Conservation (phyloP, 2,797 vertebrate genomes). For the Onychomys arenicola region DNA sequence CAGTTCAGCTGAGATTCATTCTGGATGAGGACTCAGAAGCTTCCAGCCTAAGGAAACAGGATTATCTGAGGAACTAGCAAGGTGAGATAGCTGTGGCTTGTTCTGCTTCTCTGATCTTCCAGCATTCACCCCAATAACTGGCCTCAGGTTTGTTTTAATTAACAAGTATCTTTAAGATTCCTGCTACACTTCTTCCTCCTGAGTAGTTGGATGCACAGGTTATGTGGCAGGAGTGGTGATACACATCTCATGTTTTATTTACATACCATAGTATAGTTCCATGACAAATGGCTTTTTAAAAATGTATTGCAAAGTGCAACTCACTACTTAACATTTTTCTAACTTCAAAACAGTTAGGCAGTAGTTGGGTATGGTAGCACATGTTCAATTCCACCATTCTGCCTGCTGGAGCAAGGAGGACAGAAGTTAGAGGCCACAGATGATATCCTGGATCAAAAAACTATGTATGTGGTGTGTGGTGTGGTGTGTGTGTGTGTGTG, state of each 20-base stretch:
- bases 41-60: too few relatives aligned
- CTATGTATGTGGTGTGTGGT: too few relatives aligned
- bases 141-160: too few relatives aligned
- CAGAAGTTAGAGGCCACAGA: neutral
- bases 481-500: neutral
- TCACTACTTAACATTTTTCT: conserved; percentile 18
- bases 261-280: neutral
- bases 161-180: too few relatives aligned
- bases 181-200: rapidly evolving
- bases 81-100: too few relatives aligned
- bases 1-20: too few relatives aligned
- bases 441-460: neutral
- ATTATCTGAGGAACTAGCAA: too few relatives aligned
- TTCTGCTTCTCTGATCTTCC: too few relatives aligned
- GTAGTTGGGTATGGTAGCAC: neutral
- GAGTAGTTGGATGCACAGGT: too few relatives aligned
- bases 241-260: neutral
- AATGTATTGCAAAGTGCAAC: neutral
- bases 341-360: neutral
- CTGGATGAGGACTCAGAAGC: too few relatives aligned
- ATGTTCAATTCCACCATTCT: neutral
- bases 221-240: neutral
- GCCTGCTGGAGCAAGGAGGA: neutral
- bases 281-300: neutral
- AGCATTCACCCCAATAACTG: too few relatives aligned